Percentiles rank a stretch among this genome's conserved stretches.
Conservation (phyloP, 2,888 invertebrate genomes). For the Habrosyne pyritoides region DNA sequence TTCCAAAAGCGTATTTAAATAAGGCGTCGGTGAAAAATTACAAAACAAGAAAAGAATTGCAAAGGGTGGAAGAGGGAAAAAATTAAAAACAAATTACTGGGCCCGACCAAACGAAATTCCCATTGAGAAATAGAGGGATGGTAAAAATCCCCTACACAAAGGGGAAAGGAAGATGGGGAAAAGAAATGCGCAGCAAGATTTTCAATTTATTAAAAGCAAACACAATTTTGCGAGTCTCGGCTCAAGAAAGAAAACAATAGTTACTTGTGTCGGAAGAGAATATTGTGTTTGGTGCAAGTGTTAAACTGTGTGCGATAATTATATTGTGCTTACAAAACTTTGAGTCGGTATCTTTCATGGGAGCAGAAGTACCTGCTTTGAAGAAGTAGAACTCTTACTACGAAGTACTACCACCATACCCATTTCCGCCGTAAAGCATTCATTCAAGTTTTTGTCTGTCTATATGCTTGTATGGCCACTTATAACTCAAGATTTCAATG, state of each 20-base stretch:
- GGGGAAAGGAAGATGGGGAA: constrained; percentile 9
- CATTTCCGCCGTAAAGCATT: too few relatives aligned
- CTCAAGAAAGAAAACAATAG: constrained; percentile 52
- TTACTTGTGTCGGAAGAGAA: constrained; percentile 31
- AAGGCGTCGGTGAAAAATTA: constrained; percentile 38
- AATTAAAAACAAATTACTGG: constrained; percentile 58
- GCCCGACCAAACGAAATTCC: constrained; percentile 36
- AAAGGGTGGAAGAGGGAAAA: constrained; percentile 36
- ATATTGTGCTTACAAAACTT: background rate
- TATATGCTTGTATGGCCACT: too few relatives aligned
- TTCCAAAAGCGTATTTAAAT: constrained; percentile 35
- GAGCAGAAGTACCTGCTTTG: too few relatives aligned
- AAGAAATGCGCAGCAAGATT: constrained; percentile 53
- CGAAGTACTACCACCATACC: too few relatives aligned
- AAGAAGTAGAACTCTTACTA: too few relatives aligned
- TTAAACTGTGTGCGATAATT: constrained; percentile 17
- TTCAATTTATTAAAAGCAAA: constrained; percentile 71
- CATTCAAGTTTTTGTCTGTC: too few relatives aligned
- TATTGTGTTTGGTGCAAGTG: constrained; percentile 22
- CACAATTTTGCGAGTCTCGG: constrained; percentile 51
- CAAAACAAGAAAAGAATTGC: constrained; percentile 34
- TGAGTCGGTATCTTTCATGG: too few relatives aligned
- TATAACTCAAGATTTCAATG: too few relatives aligned
- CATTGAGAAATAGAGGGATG: constrained; percentile 35
- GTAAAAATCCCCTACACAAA: constrained; percentile 25